These are phyloP conservation scores for Thalassophryne amazonica DNA, from an alignment of 2,797 vertebrate genomes.

Conservation along the genomic window DNA sequence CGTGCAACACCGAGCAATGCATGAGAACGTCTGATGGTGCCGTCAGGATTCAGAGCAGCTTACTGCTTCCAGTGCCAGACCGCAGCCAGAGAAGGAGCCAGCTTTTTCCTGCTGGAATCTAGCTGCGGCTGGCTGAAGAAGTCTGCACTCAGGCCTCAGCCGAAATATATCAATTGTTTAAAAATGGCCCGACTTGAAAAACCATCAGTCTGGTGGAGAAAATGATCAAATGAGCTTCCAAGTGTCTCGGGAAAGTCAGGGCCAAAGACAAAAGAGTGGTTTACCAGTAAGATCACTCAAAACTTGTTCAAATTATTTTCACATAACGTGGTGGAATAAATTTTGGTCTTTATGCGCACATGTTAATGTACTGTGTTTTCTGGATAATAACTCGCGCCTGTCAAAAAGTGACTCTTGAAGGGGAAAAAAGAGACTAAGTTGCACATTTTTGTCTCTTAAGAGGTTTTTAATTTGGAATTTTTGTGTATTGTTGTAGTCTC, in stretches of 20 bases:
- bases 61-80: constrained; percentile 50
- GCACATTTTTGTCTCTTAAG: too few relatives aligned
- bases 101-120: constrained; percentile 34
- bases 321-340: too few relatives aligned
- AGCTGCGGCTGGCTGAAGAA: constrained; percentile 33
- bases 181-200: constrained; percentile 26
- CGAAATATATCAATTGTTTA: constrained; percentile 28
- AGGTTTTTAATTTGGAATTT: too few relatives aligned
- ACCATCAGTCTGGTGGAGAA: constrained; percentile 13
- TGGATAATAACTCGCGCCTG: too few relatives aligned
- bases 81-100: constrained; percentile 25
- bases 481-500: too few relatives aligned
- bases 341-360: too few relatives aligned
- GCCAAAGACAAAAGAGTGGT: neutral
- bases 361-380: too few relatives aligned
- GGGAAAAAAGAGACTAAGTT: too few relatives aligned
- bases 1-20: constrained; percentile 74
- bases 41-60: constrained; percentile 60
- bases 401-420: too few relatives aligned
- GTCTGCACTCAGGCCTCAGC: constrained; percentile 28
- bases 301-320: too few relatives aligned
- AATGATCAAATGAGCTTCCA: neutral
- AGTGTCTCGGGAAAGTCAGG: neutral
- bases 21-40: constrained; percentile 61
- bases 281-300: too few relatives aligned